These are phyloP conservation scores for Apteryx owenii DNA, from an alignment of 2,113 vertebrate genomes.

Conservation along the genomic window DNA sequence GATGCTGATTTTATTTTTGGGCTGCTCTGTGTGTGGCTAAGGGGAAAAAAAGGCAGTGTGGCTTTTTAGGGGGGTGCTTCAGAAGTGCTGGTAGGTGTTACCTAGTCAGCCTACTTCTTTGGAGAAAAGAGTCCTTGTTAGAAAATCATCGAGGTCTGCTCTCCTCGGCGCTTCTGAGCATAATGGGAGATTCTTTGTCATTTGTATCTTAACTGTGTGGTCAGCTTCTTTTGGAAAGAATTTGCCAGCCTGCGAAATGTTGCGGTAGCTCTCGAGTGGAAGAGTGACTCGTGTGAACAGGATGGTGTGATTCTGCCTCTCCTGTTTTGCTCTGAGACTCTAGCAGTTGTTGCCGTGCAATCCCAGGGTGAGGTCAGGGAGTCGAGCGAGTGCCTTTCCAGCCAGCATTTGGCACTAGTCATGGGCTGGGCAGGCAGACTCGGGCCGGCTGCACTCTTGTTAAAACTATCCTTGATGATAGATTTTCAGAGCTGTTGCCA, in stretches of 20 bases:
- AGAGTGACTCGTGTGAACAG: background rate
- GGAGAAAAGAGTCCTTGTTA: background rate
- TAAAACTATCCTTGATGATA: background rate
- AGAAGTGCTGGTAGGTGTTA: background rate
- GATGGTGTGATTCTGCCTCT: background rate
- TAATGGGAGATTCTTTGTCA: background rate
- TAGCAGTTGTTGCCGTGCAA: background rate
- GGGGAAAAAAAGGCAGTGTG: fast-evolving
- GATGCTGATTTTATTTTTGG: background rate
- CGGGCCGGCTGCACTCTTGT: fast-evolving
- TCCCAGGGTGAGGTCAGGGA: fast-evolving
- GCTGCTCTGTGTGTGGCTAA: background rate
- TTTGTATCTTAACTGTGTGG: background rate
- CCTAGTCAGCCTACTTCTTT: too few relatives aligned
- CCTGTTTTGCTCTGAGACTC: too few relatives aligned
- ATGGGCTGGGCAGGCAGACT: background rate
- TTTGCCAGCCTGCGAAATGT: background rate
- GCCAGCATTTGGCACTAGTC: background rate
- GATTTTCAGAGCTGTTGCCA: background rate
- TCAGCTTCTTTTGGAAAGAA: background rate
- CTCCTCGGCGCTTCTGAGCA: background rate
- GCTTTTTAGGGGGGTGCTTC: background rate
- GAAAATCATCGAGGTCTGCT: background rate
- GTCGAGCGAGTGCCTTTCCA: background rate
- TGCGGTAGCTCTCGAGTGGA: background rate